Conservation (phyloP, 2,888 invertebrate species). For the Dugesia japonica region DNA sequence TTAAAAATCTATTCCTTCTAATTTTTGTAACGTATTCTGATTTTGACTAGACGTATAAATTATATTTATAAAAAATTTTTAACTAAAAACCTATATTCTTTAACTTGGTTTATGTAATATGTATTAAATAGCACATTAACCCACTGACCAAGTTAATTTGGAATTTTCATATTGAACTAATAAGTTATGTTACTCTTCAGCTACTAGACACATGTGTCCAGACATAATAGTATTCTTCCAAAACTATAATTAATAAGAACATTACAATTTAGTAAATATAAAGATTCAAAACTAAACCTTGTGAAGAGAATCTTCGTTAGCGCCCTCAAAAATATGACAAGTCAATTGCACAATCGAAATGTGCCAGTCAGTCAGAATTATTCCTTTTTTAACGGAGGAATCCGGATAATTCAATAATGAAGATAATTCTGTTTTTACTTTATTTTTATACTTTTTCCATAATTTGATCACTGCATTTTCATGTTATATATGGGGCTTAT, state of each 20-base stretch:
- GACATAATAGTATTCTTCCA: neutral
- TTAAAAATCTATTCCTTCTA: neutral
- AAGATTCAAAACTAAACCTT: neutral
- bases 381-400: neutral
- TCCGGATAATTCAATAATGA: neutral
- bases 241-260: neutral
- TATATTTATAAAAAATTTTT: too few species aligned
- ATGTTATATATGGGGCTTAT: too few species aligned
- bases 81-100: too few species aligned
- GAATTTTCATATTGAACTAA: neutral
- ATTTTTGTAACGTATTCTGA: neutral
- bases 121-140: neutral
- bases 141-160: neutral
- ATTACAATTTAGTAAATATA: neutral
- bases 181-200: neutral
- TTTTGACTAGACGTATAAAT: neutral
- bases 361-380: neutral
- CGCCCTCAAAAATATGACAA: neutral
- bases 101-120: too few species aligned
- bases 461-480: too few species aligned
- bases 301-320: neutral
- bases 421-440: too few species aligned
- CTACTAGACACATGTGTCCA: neutral
- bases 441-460: too few species aligned
- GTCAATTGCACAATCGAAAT: neutral